Base-by-base conservation (phyloP, 2,113 vertebrate genomes). In the Copsychus sechellarum region DNA sequence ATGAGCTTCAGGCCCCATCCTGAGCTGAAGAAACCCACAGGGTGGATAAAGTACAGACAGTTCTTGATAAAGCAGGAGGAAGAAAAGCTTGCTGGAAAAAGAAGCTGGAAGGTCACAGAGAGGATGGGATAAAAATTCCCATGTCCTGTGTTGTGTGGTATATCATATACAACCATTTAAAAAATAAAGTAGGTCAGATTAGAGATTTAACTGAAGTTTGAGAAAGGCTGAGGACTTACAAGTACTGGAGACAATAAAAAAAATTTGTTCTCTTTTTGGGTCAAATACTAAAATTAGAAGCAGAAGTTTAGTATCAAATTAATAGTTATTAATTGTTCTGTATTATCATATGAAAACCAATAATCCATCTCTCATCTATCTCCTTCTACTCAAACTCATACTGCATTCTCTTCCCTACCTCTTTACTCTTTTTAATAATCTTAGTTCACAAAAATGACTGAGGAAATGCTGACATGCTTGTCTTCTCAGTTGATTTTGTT, bases 141-240 rank as follows among this genome's bases (percentile, higher is more conserved):
- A 0, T 33, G 22, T 51, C 11, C 18, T 72, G 5, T 64, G 11
- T n/a, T 81, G 38, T 4, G 26, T 22, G 26, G 3, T 0, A 0
- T 69, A 43, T n/a, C 11, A 11, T 60, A 20, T 56, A 29, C 33
- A 61, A 54, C 8, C 3, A 7, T 72, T 86, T 73, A 3, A 57
- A 25, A 25, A 56, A 72, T 7, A 80, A 66, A 84, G 31, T 56
- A 60, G 19, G 11, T 78, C 5, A 3, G 5, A 66, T 56, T 66
- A 56, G 61, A 51, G 26, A 60, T 34, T 84, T 76, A 79, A 43
- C 13, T 60, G 15, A 36, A 67, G 18, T 81, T 87, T 60, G 50
- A 87, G 74, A 93, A 76, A 71, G 11, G 25, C 43, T 64, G 29
- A 76, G 58, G 7, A 25, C 14, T 85, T 62, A 17, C 0, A 1